A percentile compares a stretch with the other conserved stretches of the same genome.
phyloP scores from a whole-genome alignment of 2,888 invertebrate species.

The Candidula unifasciata region DNA sequence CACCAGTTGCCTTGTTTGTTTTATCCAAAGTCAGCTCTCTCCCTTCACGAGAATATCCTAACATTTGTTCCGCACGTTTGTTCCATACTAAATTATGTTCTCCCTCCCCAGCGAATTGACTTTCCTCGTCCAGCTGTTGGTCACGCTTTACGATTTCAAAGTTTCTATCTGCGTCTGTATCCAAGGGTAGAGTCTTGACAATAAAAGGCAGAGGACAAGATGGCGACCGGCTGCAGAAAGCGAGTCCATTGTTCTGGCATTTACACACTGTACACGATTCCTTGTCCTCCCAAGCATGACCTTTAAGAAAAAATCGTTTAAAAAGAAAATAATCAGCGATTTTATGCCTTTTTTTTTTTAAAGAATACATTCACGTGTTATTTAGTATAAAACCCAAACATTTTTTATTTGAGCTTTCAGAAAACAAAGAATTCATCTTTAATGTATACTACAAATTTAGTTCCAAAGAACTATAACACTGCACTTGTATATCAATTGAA shows the following conservation, averaged over 20 bases:
- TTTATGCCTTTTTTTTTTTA: too few relatives aligned
- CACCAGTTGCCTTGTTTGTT: background rate
- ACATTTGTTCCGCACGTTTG: background rate
- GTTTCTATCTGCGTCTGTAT: background rate
- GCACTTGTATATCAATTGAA: too few relatives aligned
- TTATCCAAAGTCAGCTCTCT: background rate
- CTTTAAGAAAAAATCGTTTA: conserved; percentile 2
- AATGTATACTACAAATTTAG: too few relatives aligned
- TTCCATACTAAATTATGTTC: background rate
- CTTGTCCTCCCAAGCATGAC: conserved; percentile 46
- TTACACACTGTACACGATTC: conserved; percentile 36
- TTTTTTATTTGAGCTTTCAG: too few relatives aligned
- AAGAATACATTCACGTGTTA: too few relatives aligned
- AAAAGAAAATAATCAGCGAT: too few relatives aligned
- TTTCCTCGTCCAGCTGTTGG: background rate
- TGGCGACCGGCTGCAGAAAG: conserved; percentile 37
- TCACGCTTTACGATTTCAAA: background rate
- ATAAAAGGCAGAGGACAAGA: conserved; percentile 34
- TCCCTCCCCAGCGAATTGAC: background rate
- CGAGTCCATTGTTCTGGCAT: conserved; percentile 47
- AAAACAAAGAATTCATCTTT: too few relatives aligned
- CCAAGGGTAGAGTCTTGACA: conserved; percentile 4
- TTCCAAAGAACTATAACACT: too few relatives aligned
- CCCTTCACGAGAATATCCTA: background rate
- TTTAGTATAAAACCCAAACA: too few relatives aligned